Evolutionary conservation across 2,888 invertebrate genomes (phyloP).

Genomic region (Temnothorax ravouxi): DNA sequence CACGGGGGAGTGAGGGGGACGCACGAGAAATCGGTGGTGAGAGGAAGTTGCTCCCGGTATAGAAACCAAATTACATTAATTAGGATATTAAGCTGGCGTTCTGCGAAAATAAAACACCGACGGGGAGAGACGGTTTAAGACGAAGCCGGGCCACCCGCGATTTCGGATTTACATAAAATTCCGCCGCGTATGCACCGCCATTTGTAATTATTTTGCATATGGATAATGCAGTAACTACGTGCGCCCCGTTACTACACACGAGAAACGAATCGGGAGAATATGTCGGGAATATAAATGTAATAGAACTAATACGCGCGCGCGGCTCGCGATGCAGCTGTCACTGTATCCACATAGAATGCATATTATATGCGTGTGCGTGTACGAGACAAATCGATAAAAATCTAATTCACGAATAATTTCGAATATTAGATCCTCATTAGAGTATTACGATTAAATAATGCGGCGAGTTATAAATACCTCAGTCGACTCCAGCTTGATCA

Average conservation of each 20-base stretch:
- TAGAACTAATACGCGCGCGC: slow-evolving; percentile 48
- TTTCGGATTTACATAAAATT: slow-evolving; percentile 73
- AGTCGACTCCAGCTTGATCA: neutral
- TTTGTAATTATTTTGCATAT: slow-evolving; percentile 68
- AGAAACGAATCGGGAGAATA: slow-evolving; percentile 55
- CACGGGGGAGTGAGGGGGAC: slow-evolving; percentile 9
- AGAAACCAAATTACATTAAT: slow-evolving; percentile 81
- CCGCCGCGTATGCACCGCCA: slow-evolving; percentile 62
- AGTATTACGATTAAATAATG: neutral
- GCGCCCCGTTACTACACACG: slow-evolving; percentile 41
- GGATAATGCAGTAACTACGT: slow-evolving; percentile 56
- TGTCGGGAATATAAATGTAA: slow-evolving; percentile 54
- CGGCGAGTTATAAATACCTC: neutral
- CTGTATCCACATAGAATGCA: slow-evolving; percentile 17
- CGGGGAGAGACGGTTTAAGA: slow-evolving; percentile 75
- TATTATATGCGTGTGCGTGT: slow-evolving; percentile 5
- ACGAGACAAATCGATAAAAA: slow-evolving; percentile 44
- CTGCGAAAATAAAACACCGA: slow-evolving; percentile 54
- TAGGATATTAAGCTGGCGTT: slow-evolving; percentile 78
- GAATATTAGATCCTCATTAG: slow-evolving; percentile 16
- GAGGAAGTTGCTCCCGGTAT: slow-evolving; percentile 73
- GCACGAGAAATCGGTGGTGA: slow-evolving; percentile 60
- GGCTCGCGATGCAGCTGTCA: slow-evolving; percentile 19
- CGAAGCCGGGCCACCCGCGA: slow-evolving; percentile 72
- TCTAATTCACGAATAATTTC: slow-evolving; percentile 13